Evolutionary conservation across 1,140 invertebrate species (phyloP).

Genomic region (Lineus longissimus): DNA sequence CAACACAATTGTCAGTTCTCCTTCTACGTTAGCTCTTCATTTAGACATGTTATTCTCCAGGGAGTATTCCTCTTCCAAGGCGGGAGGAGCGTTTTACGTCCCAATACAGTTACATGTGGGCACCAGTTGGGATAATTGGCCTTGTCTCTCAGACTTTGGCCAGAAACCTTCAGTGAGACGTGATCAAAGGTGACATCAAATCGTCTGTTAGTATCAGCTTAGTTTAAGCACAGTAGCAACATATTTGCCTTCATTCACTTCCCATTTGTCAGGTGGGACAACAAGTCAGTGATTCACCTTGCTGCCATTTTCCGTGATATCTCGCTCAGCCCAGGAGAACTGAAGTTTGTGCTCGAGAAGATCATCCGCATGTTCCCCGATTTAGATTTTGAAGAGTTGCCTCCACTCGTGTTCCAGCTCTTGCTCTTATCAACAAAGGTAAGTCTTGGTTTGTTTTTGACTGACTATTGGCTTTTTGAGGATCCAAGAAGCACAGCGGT

Average conservation of each 20-base stretch:
- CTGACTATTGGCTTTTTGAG: neutral
- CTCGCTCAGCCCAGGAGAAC: slow-evolving; percentile 43
- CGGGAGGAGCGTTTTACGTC: neutral
- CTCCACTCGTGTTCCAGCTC: slow-evolving; percentile 53
- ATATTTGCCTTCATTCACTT: slow-evolving; percentile 16
- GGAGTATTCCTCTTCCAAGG: too few relatives aligned
- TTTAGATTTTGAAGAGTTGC: slow-evolving; percentile 48
- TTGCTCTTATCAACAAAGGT: slow-evolving; percentile 48
- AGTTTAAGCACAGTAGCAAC: too few relatives aligned
- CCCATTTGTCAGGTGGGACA: slow-evolving; percentile 40
- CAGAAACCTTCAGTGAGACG: neutral
- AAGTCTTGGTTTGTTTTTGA: neutral
- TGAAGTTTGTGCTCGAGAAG: slow-evolving; percentile 53
- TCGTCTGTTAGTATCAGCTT: neutral
- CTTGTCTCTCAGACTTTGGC: neutral
- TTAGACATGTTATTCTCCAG: neutral
- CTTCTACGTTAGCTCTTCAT: neutral
- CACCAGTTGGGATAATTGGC: neutral
- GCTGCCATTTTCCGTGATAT: slow-evolving; percentile 49
- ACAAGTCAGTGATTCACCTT: slow-evolving; percentile 35
- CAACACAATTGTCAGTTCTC: neutral
- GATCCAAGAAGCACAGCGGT: neutral
- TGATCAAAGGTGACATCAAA: neutral
- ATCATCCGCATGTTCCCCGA: slow-evolving; percentile 44
- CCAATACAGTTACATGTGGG: neutral